Evolutionary conservation across 2,888 invertebrate genomes (phyloP).

Genomic region (Ormyrus labotus): DNA sequence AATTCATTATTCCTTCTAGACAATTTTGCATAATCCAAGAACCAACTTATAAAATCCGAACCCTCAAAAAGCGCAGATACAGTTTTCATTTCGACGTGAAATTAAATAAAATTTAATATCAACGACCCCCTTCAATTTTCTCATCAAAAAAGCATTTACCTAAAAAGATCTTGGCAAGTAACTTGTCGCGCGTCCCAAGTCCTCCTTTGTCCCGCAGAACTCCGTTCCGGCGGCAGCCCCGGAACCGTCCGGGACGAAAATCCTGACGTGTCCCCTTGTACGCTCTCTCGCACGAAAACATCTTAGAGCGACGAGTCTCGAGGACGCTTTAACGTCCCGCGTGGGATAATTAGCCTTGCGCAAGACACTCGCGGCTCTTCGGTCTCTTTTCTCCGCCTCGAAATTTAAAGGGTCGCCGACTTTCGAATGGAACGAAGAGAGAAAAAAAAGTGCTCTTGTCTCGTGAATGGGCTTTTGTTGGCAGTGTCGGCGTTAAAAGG

Average conservation of each 20-base stretch:
- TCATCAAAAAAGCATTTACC: too few species aligned
- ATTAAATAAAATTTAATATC: too few species aligned
- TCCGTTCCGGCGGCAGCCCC: not conserved
- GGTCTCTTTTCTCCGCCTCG: not conserved
- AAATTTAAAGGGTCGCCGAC: constrained; percentile 15
- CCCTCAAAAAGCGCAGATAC: too few species aligned
- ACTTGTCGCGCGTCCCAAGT: too few species aligned
- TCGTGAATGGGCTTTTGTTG: not conserved
- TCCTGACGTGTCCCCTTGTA: not conserved
- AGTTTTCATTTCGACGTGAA: too few species aligned
- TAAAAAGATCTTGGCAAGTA: too few species aligned
- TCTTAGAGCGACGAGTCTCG: not conserved
- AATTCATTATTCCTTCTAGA: constrained; percentile 16
- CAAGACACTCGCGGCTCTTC: not conserved
- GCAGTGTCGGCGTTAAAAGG: not conserved
- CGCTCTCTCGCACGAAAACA: not conserved
- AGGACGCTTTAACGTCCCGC: constrained; percentile 17
- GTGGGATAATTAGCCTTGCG: constrained; percentile 22
- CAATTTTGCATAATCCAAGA: constrained; percentile 10
- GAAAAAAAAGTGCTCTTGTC: not conserved
- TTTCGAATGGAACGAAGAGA: constrained; percentile 8
- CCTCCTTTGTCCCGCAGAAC: not conserved
- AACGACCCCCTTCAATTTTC: too few species aligned
- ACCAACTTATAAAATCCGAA: too few species aligned
- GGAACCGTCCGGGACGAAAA: constrained; percentile 27